Base-by-base conservation (phyloP, 2,797 vertebrate species). In the Crenuchus spilurus region DNA sequence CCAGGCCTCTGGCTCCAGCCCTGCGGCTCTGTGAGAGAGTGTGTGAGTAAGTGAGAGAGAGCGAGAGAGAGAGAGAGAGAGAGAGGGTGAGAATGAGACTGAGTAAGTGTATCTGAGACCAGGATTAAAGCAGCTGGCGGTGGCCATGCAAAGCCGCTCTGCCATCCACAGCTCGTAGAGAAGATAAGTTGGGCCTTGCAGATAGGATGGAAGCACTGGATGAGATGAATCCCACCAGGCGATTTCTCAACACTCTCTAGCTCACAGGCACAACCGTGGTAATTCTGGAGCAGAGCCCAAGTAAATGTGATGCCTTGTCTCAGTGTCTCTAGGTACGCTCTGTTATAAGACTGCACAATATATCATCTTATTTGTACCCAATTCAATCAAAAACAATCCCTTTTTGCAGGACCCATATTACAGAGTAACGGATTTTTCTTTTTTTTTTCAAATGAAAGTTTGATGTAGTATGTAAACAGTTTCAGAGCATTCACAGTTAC, bases 91-190 rank as follows among this genome's bases (percentile, higher is more conserved):
- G 26, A 30, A 55, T 55, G 52, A n/a, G 60, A 55, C 44, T 28
- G 46, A 41, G 42, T 62, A 74, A 76, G 69, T 80, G 75, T 55
- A 74, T 70, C 52, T 66, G 63, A 70, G 71, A 74, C 70, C 62
- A 46, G 74, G 78, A 77, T 80, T 80, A 74, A 77, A 67, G 78
- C 70, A 70, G 78, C 65, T 74, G 75, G 71, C 61, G 65, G 52
- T 74, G 79, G 70, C 69, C 60, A 65, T 61, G 60, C 70, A 73
- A 75, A 79, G 75, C 49, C 49, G 4, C 76, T 74, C 67, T 63
- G 72, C 52, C 41, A 57, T 70, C 30, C 31, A 70, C 66, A 73
- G 78, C 75, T 80, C 64, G 54, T 49, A 70, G 70, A 58, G 64
- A 73, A 80, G 74, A 80, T 69, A 68, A 69, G 73, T 71, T 74